A percentile compares a stretch with the other conserved stretches of the same genome.
Evolutionary conservation across 2,888 invertebrate species (phyloP).

Genomic region (Junonia oenone): DNA sequence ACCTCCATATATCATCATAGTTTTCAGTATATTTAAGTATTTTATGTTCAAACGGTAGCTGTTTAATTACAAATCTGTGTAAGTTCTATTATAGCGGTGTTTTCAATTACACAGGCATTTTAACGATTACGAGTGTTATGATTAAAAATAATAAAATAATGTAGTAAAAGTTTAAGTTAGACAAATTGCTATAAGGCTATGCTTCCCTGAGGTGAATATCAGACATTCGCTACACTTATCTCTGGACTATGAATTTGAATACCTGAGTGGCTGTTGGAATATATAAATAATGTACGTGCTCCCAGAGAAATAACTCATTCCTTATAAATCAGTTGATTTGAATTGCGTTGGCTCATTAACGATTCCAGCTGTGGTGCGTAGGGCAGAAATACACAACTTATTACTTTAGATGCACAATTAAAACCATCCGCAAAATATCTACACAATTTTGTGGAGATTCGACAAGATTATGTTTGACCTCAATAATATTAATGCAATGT

Average conservation of each 20-base stretch:
- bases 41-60: too few relatives aligned
- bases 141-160: conserved; percentile 23
- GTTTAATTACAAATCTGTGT: too few relatives aligned
- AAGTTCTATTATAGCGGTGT: not conserved
- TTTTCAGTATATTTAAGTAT: too few relatives aligned
- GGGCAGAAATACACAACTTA: conserved; percentile 69
- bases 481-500: not conserved
- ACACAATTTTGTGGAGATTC: conserved; percentile 10
- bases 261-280: conserved; percentile 60
- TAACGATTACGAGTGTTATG: not conserved
- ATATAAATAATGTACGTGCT: conserved; percentile 65
- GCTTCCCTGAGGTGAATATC: conserved; percentile 36
- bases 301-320: conserved; percentile 66
- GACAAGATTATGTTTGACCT: not conserved
- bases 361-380: conserved; percentile 62
- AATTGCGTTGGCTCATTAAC: conserved; percentile 72
- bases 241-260: conserved; percentile 50
- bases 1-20: too few relatives aligned
- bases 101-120: not conserved
- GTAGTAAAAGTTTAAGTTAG: conserved; percentile 19
- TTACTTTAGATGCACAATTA: conserved; percentile 68
- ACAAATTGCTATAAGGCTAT: conserved; percentile 27
- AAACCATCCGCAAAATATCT: conserved; percentile 48
- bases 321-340: conserved; percentile 76
- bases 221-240: conserved; percentile 49